These are phyloP conservation scores for Rhabdomys dilectus DNA, from an alignment of 2,113 vertebrate genomes.

Conservation along the genomic window DNA sequence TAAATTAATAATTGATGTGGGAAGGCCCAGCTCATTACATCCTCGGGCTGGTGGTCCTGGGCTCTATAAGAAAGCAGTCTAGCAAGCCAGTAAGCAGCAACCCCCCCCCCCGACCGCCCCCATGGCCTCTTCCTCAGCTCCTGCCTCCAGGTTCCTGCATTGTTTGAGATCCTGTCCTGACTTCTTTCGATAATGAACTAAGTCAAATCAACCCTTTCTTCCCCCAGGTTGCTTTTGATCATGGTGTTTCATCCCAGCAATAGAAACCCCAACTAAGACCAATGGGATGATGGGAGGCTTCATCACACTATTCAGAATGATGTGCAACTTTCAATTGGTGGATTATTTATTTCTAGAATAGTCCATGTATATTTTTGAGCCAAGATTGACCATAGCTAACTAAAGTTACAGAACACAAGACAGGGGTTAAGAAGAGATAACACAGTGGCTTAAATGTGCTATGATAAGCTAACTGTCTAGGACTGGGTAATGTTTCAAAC, in stretches of 20 bases:
- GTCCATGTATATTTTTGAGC: not conserved
- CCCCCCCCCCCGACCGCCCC: too few species aligned
- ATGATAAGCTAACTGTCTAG: not conserved
- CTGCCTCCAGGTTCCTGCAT: not conserved
- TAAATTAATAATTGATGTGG: not conserved
- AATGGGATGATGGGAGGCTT: not conserved
- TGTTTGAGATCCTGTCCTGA: not conserved
- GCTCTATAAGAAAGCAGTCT: not conserved
- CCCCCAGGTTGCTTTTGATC: not conserved
- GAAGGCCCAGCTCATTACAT: not conserved
- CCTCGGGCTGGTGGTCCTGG: not conserved
- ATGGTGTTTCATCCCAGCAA: not conserved
- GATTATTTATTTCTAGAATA: conserved; percentile 19
- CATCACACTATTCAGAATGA: not conserved
- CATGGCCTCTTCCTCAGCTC: not conserved
- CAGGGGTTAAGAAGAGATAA: too few species aligned
- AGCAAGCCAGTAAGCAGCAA: not conserved
- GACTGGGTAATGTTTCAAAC: not conserved
- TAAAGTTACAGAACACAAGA: not conserved
- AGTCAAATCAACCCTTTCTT: not conserved
- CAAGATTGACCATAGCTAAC: not conserved
- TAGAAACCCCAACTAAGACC: not conserved
- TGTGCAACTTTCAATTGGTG: not conserved
- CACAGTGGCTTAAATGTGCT: not conserved
- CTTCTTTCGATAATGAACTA: not conserved